Percentiles rank a stretch among this genome's conserved stretches.
Conservation (phyloP, 30 jellyfish, hydroid and myxozoan genomes). For the Hydractinia symbiolongicarpus region DNA sequence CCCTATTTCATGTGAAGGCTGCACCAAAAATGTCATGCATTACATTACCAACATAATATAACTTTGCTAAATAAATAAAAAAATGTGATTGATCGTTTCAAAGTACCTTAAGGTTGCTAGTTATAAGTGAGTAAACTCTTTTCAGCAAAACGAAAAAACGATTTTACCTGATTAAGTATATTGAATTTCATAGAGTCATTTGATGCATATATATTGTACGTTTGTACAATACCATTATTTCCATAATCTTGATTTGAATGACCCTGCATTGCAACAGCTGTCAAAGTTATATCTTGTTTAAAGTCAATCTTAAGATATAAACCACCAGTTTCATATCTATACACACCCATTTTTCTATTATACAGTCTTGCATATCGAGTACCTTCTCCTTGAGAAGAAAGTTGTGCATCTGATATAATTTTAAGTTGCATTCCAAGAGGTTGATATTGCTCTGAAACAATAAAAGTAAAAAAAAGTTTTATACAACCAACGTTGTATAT, state of each 20-base stretch:
- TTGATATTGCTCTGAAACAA: neutral
- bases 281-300: neutral
- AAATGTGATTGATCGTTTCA: too few relatives aligned
- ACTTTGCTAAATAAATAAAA: too few relatives aligned
- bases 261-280: slow-evolving; percentile 7
- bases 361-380: neutral
- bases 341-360: neutral
- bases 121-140: too few relatives aligned
- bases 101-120: too few relatives aligned
- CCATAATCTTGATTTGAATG: neutral
- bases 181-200: neutral
- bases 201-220: neutral
- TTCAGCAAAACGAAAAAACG: too few relatives aligned
- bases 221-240: neutral
- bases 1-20: too few relatives aligned
- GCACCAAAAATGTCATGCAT: too few relatives aligned
- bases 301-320: neutral
- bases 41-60: too few relatives aligned
- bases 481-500: too few relatives aligned
- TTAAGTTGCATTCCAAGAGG: slow-evolving; percentile 6
- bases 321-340: neutral
- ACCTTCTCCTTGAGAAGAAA: neutral
- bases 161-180: too few relatives aligned
- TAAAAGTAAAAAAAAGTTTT: neutral
- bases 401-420: neutral